Conservation (phyloP, 64 coral and sea anemone genomes). For the Montipora cactus region DNA sequence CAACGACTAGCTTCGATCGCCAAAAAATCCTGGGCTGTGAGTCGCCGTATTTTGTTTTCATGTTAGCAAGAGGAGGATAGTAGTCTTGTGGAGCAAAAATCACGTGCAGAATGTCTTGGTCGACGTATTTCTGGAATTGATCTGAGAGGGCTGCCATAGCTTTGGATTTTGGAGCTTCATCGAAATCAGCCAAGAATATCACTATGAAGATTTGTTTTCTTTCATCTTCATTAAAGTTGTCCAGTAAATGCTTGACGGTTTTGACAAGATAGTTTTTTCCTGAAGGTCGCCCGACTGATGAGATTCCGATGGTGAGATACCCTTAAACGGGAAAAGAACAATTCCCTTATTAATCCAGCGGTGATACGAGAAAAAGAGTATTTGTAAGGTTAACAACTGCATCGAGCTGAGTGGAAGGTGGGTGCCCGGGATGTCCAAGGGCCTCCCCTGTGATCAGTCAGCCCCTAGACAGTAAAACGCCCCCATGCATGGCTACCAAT, state of each 20-base stretch:
- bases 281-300: neutral
- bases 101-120: constrained; percentile 26
- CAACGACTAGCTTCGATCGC: constrained; percentile 69
- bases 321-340: neutral
- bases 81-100: constrained; percentile 5
- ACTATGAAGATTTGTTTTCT: constrained; percentile 5
- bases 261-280: neutral
- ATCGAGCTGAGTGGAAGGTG: no score
- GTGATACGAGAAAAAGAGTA: no score
- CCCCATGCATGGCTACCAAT: no score
- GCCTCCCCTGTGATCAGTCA: no score
- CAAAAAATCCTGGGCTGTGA: constrained; percentile 15
- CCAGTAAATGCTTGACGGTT: constrained; percentile 2
- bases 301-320: constrained; percentile 5
- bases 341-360: neutral
- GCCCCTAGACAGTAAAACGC: no score
- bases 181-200: constrained; percentile 43
- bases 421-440: no score
- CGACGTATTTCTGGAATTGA: constrained; percentile 33
- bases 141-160: neutral
- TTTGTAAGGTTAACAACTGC: no score
- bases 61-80: constrained; percentile 41
- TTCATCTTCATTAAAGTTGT: neutral
- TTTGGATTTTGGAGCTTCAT: neutral
- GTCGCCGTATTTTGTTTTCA: constrained; percentile 40